phyloP scores from a whole-genome alignment of 2,888 invertebrate species.

The Byasa hedistus region DNA sequence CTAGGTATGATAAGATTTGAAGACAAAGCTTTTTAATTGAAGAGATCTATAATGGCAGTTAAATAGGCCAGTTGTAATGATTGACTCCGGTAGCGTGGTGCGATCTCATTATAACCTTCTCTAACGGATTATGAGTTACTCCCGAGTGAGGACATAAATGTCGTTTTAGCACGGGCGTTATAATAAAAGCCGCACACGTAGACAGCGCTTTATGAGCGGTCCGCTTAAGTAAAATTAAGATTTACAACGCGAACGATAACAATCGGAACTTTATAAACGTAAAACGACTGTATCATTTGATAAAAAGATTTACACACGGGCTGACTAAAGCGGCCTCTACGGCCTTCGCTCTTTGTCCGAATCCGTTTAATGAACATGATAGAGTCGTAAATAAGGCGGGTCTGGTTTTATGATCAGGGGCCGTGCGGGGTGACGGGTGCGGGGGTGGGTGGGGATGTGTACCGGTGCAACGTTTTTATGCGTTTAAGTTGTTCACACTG shows the following conservation, averaged over 20 bases:
- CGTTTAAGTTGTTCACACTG: slow-evolving; percentile 28
- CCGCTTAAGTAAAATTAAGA: slow-evolving; percentile 13
- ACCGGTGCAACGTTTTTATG: slow-evolving; percentile 20
- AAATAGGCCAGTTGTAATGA: background rate
- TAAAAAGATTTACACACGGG: slow-evolving; percentile 16
- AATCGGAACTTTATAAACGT: slow-evolving; percentile 15
- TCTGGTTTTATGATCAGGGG: slow-evolving; percentile 21
- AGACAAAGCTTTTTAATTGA: background rate
- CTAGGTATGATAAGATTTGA: too few species aligned
- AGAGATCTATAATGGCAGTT: background rate
- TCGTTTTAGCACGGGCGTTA: background rate
- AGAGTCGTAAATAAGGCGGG: slow-evolving; percentile 24
- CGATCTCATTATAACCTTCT: background rate
- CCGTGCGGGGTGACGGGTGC: background rate
- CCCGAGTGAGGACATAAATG: background rate
- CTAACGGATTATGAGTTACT: background rate
- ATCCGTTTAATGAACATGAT: slow-evolving; percentile 29
- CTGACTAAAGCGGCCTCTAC: slow-evolving; percentile 12
- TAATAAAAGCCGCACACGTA: slow-evolving; percentile 14
- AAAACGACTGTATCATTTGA: slow-evolving; percentile 12
- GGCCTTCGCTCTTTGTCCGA: slow-evolving; percentile 12
- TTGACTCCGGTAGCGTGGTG: background rate
- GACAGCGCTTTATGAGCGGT: background rate
- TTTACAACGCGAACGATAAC: slow-evolving; percentile 9
- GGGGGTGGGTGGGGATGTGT: background rate